A percentile compares a stretch with the other conserved stretches of the same genome.
Conservation (phyloP, 2,797 vertebrate genomes). For the Halcyon smyrnensis region DNA sequence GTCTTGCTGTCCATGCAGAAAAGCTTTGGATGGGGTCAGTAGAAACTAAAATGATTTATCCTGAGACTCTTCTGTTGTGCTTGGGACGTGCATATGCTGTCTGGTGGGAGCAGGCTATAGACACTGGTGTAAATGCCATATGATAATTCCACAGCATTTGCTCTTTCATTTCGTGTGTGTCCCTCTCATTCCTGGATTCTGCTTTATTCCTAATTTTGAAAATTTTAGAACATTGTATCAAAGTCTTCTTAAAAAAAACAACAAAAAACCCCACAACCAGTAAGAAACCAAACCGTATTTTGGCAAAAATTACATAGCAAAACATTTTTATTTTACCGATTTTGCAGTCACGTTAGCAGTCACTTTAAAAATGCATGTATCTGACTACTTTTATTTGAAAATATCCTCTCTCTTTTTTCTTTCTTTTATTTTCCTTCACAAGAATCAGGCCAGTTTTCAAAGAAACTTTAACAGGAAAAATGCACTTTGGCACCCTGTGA, state of each 20-base stretch:
- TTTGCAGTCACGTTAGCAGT: not conserved
- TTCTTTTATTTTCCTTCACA: not conserved
- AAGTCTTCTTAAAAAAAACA: not conserved
- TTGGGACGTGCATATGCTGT: not conserved
- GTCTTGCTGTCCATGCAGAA: not conserved
- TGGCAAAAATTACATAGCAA: not conserved
- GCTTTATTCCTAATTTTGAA: not conserved
- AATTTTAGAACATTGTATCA: not conserved
- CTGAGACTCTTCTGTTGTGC: not conserved
- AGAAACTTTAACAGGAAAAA: not conserved
- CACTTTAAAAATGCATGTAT: not conserved
- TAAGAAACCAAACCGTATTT: not conserved
- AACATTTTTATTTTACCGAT: not conserved
- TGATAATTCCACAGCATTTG: not conserved
- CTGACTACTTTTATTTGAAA: not conserved
- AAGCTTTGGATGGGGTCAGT: not conserved
- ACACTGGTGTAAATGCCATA: not conserved
- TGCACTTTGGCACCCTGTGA: not conserved
- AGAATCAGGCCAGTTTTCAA: not conserved
- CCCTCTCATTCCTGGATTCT: not conserved
- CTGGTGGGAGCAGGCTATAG: not conserved
- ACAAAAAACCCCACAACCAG: not conserved
- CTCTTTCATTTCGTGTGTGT: not conserved
- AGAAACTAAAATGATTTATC: not conserved
- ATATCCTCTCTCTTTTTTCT: not conserved